Base-by-base conservation (phyloP, 2,797 vertebrate species). In the Gila robusta region DNA sequence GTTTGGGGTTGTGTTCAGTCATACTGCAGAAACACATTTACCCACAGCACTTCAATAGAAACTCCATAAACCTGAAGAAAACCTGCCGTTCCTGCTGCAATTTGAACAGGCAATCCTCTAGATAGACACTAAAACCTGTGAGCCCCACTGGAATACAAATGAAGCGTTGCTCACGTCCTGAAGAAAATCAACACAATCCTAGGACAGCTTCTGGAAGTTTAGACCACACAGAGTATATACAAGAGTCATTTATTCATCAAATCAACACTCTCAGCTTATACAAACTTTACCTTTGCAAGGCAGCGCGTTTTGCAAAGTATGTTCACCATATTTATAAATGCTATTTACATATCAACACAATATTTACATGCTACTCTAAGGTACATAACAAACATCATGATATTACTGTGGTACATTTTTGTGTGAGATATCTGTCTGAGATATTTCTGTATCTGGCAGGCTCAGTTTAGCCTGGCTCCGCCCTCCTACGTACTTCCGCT, bases 371-470 rank as follows among this genome's bases (percentile, higher is more conserved):
- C 8, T 6, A 41, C 14, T 59, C 12, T 7, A 35, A 76, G 10
- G 9, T 35, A 7, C 72, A 47, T 28, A 16, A 39, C 23, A 21
- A 70, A 70, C 3, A 49, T 1, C 9, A 5, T 74, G 8, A 32
- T 72, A 44, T 72, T 44, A 8, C 23, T 6, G 19, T 5, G 17
- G n/a, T 56, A 4, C 35, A 41, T 78, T 79, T 35, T 16, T 56
- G 9, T 21, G 21, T 54, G 28, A 54, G 8, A 39, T 86, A 56
- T 85, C 37, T 66, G 37, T 21, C 2, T 52, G 59, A 7, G 62
- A 66, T 47, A 85, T 82, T 73, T 80, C 28, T 37, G 35, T 81
- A 59, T 86, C 83, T 88, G 83, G 83, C 76, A 83, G 41, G 54
- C 74, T 85, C 64, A 52, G 32, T 32, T 32, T 32, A 32, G 32